Base-by-base conservation (phyloP, 2,797 vertebrate genomes). In the Ispidina lecontei region DNA sequence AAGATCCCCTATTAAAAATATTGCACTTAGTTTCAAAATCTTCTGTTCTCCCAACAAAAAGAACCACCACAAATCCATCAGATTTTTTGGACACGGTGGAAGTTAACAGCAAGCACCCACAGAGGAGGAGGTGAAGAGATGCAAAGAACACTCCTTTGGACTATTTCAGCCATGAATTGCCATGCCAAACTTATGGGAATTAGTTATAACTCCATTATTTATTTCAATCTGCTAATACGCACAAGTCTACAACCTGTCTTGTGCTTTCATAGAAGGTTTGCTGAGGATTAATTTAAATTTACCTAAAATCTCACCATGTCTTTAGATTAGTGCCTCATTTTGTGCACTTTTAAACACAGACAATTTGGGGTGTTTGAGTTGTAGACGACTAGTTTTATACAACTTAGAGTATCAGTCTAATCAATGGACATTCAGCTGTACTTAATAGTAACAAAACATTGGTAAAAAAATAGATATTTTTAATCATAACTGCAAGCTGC, bases 91-190 rank as follows among this genome's bases (percentile, higher is more conserved):
- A 35, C 37, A 31, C 2, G 12, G 35, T 85, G 43, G 74, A 95
- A 87, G 74, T 37, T 44, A 83, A 23, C 55, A 82, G 39, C 28
- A 69, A 83, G 47, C 22, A 54, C 33, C 10, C 2, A 62, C 6
- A 44, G 58, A 54, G 62, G 78, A 0, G 5, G 28, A 91, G 64
- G 77, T 47, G 90, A 62, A 90, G 59, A 86, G 20, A 0, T 78
- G 44, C 28, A 44, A 77, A 82, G 49, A 77, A 71, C 86, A 90
- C 35, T 62, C 65, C 78, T 87, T 78, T 81, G 90, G 72, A 87
- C 90, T 85, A 67, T 62, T 85, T 89, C 47, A 87, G 39, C 69
- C 88, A 93, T n/a, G 80, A 65, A 75, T 63, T 96, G 84, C 90
- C 88, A 91, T 89, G 90, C 31, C 90, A 60, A 85, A 56, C 44